These are phyloP conservation scores for Lepeophtheirus salmonis DNA, from an alignment of 1,140 invertebrate genomes.

Conservation along the genomic window DNA sequence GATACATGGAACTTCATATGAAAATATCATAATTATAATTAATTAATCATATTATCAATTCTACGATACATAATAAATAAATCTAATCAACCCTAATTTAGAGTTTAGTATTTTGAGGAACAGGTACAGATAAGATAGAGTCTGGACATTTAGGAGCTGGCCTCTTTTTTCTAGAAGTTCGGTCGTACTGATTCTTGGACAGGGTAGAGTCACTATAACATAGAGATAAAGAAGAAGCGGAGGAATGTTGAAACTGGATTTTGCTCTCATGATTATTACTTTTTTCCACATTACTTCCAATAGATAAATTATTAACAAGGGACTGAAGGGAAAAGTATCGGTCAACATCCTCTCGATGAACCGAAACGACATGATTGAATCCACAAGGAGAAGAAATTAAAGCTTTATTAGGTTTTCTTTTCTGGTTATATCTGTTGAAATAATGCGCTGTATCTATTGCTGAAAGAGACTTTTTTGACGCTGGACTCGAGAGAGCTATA, in stretches of 20 bases:
- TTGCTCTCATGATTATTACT: background rate
- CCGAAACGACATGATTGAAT: slow-evolving; percentile 63
- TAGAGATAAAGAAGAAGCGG: background rate
- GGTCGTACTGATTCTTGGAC: background rate
- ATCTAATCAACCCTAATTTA: no score
- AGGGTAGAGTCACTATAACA: background rate
- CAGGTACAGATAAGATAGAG: no score
- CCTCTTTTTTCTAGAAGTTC: background rate
- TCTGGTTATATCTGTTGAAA: background rate
- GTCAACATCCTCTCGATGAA: slow-evolving; percentile 44
- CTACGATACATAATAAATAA: no score
- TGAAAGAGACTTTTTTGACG: slow-evolving; percentile 27
- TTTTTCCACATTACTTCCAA: no score
- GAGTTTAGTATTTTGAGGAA: background rate
- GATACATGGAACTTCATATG: no score
- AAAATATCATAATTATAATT: no score
- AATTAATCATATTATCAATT: no score
- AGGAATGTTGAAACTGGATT: background rate
- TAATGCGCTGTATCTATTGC: background rate
- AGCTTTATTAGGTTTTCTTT: slow-evolving; percentile 43
- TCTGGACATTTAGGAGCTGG: background rate
- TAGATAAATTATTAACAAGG: slow-evolving; percentile 23
- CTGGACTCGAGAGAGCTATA: slow-evolving; percentile 38
- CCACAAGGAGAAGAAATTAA: slow-evolving; percentile 70
- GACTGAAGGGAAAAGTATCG: slow-evolving; percentile 47